Evolutionary conservation across 2,888 invertebrate species (phyloP).

Genomic region (Nymphalis polychloros): DNA sequence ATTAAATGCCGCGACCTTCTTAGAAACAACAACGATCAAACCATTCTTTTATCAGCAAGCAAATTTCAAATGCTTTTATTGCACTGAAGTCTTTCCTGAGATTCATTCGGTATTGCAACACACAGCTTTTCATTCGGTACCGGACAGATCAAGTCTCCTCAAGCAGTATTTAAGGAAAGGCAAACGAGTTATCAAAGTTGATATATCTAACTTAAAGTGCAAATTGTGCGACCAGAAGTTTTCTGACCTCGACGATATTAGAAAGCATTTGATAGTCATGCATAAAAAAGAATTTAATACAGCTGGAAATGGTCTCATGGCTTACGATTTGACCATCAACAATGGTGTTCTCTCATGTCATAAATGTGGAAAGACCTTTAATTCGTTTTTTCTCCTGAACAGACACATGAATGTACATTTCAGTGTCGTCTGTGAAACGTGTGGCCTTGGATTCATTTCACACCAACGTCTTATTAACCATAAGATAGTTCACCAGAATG

Average conservation of each 20-base stretch:
- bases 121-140: slow-evolving; percentile 53
- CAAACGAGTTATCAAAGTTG: slow-evolving; percentile 72
- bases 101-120: slow-evolving; percentile 65
- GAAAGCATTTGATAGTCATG: slow-evolving; percentile 56
- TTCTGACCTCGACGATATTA: slow-evolving; percentile 65
- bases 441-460: slow-evolving; percentile 73
- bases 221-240: slow-evolving; percentile 67
- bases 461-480: slow-evolving; percentile 70
- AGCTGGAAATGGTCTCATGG: slow-evolving; percentile 71
- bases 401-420: slow-evolving; percentile 75
- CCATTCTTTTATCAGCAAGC: slow-evolving; percentile 75
- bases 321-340: slow-evolving; percentile 60
- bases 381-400: slow-evolving; percentile 69
- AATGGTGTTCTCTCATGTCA: slow-evolving; percentile 66
- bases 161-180: slow-evolving; percentile 70
- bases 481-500: slow-evolving; percentile 68
- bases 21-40: slow-evolving; percentile 66
- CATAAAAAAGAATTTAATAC: slow-evolving; percentile 73
- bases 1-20: slow-evolving; percentile 70
- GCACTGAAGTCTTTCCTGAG: slow-evolving; percentile 69
- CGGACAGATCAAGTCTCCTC: slow-evolving; percentile 59
- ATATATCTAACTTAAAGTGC: slow-evolving; percentile 68
- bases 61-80: slow-evolving; percentile 75
- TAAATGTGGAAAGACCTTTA: slow-evolving; percentile 67
- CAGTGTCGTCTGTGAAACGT: slow-evolving; percentile 73